Conservation (phyloP, 2,113 vertebrate species). For the Andinoacara biseriatus region DNA sequence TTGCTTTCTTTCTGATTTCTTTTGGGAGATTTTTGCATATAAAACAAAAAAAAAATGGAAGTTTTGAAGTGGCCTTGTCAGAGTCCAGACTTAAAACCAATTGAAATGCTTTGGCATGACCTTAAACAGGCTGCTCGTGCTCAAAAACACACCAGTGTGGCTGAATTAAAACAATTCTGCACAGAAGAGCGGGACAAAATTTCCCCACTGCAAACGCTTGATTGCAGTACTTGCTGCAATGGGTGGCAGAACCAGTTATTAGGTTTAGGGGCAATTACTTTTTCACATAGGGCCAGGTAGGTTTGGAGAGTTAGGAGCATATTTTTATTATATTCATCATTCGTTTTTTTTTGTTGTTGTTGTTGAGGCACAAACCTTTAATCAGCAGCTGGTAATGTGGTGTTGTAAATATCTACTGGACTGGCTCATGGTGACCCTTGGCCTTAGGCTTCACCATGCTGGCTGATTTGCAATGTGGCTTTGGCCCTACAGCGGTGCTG, state of each 20-base stretch:
- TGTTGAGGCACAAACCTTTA: background rate
- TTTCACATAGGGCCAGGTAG: background rate
- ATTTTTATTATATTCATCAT: background rate
- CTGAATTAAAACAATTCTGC: background rate
- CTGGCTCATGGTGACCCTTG: conserved; percentile 80
- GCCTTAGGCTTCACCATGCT: conserved; percentile 85
- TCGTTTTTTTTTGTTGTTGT: background rate
- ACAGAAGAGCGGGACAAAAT: accelerated
- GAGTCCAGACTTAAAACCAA: background rate
- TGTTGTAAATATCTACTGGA: conserved; percentile 66
- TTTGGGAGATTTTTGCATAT: too few species aligned
- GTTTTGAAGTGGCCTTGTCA: background rate
- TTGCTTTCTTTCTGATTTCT: too few species aligned
- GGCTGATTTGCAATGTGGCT: conserved; percentile 85
- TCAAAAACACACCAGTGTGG: background rate
- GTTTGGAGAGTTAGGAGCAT: background rate
- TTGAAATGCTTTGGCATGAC: background rate
- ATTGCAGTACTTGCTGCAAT: background rate
- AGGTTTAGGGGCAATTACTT: background rate
- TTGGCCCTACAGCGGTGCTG: conserved; percentile 82
- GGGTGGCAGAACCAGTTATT: background rate
- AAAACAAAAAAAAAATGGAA: background rate
- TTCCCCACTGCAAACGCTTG: background rate
- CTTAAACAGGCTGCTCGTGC: background rate
- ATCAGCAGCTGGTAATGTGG: conserved; percentile 2